Evolutionary conservation across 2,797 vertebrate species (phyloP).

Genomic region (Agapornis canus): DNA sequence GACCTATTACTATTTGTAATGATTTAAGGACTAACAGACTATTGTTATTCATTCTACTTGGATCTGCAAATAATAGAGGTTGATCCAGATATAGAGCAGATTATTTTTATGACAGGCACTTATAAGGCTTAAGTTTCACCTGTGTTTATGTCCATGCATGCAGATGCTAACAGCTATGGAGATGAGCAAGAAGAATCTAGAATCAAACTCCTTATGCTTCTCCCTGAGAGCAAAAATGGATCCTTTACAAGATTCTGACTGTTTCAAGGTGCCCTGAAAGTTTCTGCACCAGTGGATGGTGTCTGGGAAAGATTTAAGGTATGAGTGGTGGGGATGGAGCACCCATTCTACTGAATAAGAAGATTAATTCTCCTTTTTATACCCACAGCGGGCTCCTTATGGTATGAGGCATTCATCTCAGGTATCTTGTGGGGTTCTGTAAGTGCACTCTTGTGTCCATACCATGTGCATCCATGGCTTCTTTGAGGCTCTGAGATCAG

Average conservation of each 20-base stretch:
- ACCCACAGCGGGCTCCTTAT: accelerated
- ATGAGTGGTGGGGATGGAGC: background rate
- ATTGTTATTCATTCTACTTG: background rate
- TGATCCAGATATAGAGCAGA: background rate
- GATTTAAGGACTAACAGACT: background rate
- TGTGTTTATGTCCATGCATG: background rate
- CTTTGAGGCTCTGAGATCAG: background rate
- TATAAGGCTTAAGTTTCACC: background rate
- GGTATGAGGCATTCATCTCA: accelerated
- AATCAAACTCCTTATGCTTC: background rate
- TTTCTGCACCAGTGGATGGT: background rate
- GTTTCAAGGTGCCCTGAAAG: background rate
- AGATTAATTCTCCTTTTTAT: background rate
- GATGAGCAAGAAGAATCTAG: background rate
- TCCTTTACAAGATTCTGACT: background rate
- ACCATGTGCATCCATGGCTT: accelerated
- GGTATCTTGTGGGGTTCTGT: background rate
- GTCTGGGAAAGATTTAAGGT: background rate
- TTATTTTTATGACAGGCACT: background rate
- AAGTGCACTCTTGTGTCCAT: background rate
- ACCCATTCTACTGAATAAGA: background rate
- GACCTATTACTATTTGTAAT: background rate
- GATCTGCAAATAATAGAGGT: background rate
- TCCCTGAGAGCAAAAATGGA: background rate
- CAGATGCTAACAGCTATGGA: background rate